Evolutionary conservation across 2,797 vertebrate genomes (phyloP), one percentile per base, ranked within the genome.

Genomic region (Aotus griseimembra): DNA sequence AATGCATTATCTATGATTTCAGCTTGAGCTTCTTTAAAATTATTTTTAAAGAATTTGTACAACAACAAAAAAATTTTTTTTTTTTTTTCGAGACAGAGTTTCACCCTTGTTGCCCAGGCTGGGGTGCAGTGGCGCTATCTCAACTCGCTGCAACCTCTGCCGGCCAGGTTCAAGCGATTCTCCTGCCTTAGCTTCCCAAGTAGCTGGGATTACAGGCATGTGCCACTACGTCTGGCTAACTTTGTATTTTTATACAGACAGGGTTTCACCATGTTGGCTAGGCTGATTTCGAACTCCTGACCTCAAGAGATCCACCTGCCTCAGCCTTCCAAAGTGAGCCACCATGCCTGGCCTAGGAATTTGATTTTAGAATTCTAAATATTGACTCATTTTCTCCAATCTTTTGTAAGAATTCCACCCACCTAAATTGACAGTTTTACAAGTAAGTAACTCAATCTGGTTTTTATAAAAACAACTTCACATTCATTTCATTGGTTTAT

Each of bases 1-100:
- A 6, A 5, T 8, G 26, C 9, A 4, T 28, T 13, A 10, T 5
- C 17, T 15, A 0, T 17, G 39, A 0, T 73, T 61, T 48, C 36
- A 83, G 30, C 12, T 8, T 73, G 52, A 46, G 39, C 11, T 90
- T 39, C 46, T 12, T 72, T 20, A 22, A 72, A 91, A 33, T 39
- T 55, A 55, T 55, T 55, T 55, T 55, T 52, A 20, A 81, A 41
- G 55, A 77, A 50, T 85, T 33, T 30, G 73, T 33, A 64, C 24
- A 7, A 14, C 28, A 36, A 46, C n/a, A n/a, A 39, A 92, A 15
- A 20, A 70, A 36, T 36, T 41, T 58, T 36, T 10, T 28, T 58
- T 26, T 64, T 64, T 64, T 67, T 64, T 64, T 30, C 0, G 15
- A n/a, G 61, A 67, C 61, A 8, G 28, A 6, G 30, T n/a, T n/a